Percentiles rank a stretch among this genome's conserved stretches.
Conservation (phyloP, 2,888 invertebrate genomes). For the Patella ulyssiponensis region DNA sequence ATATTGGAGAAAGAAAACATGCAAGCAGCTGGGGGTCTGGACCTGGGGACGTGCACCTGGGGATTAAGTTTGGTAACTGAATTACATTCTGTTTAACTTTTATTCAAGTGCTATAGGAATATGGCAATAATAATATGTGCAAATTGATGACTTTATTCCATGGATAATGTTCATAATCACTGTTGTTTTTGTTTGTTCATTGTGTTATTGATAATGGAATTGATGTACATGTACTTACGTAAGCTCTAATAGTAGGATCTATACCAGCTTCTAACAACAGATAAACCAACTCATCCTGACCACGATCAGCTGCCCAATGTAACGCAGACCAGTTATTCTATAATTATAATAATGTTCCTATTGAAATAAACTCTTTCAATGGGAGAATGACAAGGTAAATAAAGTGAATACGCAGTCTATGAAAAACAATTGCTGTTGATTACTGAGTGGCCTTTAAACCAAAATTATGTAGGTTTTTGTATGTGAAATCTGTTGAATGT, state of each 20-base stretch:
- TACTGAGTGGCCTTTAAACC: background rate
- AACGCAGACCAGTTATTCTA: conserved; percentile 72
- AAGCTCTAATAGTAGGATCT: conserved; percentile 62
- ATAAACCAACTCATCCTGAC: conserved; percentile 65
- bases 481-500: no score
- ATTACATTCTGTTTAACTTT: no score
- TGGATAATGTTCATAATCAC: no score
- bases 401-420: no score
- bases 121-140: no score
- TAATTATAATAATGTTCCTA: background rate
- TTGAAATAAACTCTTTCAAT: background rate
- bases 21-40: no score
- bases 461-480: background rate
- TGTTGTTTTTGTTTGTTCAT: background rate
- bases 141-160: no score
- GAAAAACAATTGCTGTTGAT: no score
- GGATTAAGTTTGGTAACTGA: no score
- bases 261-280: conserved; percentile 68
- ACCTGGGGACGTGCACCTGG: no score
- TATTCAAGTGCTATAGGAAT: no score
- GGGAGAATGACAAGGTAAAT: background rate
- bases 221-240: conserved; percentile 49
- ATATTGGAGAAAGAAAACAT: no score
- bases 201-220: background rate
- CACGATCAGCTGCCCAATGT: conserved; percentile 71